Conservation (phyloP, 2,888 invertebrate genomes). For the Hemicrepidius hirtus region DNA sequence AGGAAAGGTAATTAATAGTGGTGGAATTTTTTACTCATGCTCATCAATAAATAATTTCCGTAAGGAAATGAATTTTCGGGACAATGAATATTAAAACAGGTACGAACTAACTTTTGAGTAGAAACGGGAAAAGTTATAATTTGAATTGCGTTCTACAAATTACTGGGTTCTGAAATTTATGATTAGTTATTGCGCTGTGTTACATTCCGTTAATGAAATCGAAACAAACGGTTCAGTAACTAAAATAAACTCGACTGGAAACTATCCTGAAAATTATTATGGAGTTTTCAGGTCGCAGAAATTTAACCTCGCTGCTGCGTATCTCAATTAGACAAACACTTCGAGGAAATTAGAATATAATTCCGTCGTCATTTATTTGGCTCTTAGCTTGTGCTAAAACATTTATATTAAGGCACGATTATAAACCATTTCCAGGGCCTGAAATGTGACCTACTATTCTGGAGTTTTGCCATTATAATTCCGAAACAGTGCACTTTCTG, state of each 20-base stretch:
- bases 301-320: slow-evolving; percentile 34
- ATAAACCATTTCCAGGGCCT: slow-evolving; percentile 63
- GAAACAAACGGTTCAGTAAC: slow-evolving; percentile 39
- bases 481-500: slow-evolving; percentile 69
- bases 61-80: slow-evolving; percentile 24
- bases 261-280: slow-evolving; percentile 45
- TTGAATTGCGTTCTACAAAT: slow-evolving; percentile 28
- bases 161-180: slow-evolving; percentile 30
- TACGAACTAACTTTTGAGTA: slow-evolving; percentile 25
- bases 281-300: slow-evolving; percentile 34
- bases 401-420: slow-evolving; percentile 61
- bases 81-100: slow-evolving; percentile 33
- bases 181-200: slow-evolving; percentile 25
- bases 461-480: slow-evolving; percentile 70
- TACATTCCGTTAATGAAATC: slow-evolving; percentile 41
- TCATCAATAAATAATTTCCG: slow-evolving; percentile 27
- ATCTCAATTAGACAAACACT: slow-evolving; percentile 48
- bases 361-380: slow-evolving; percentile 61
- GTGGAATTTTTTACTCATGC: slow-evolving; percentile 12
- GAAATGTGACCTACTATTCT: slow-evolving; percentile 65
- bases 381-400: slow-evolving; percentile 60
- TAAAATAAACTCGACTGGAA: slow-evolving; percentile 40
- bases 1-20: slow-evolving; percentile 12
- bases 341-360: slow-evolving; percentile 61
- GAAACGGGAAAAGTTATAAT: slow-evolving; percentile 23